Base-by-base conservation (phyloP, 2,113 vertebrate genomes). In the Scomber colias region DNA sequence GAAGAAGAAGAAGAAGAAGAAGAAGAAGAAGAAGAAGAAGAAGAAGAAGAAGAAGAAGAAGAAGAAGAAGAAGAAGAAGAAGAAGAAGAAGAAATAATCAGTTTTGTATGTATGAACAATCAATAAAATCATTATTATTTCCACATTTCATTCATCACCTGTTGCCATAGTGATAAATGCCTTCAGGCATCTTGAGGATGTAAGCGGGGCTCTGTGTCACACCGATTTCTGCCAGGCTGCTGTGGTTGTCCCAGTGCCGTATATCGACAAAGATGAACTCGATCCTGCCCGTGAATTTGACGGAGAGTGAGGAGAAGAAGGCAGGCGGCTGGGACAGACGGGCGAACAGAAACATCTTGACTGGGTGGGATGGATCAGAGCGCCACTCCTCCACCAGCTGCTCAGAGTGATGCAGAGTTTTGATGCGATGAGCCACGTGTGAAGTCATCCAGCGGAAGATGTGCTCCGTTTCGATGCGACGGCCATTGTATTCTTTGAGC, bases 381-480 rank as follows among this genome's bases (percentile, higher is more conserved):
- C 94, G 96, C 98, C 98, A 99, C 76, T 99, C 98, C 70, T 97
- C 96, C 87, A 88, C 93, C 44, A 99, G 84, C 46, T 96, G 96
- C 50, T 97, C 93, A 0, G 96, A 95, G 12, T 71, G 91, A 72
- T 93, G 95, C 75, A 99, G 94, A 4, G 97, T 99, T 93, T 98
- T 98, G 90, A 99, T 96, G 30, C 97, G 96, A 48, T 97, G 96
- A 49, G 98, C 97, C 31, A 97, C 96, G 0, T 98, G 97, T 2
- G 97, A 96, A 4, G 97, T 98, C 95, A 99, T 98, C 98, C 98
- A 99, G 82, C 97, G 97, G 87, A 99, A 99, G 87, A 99, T 97
- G 88, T 97, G 96, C 55, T 99, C 97, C 0, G 95, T 96, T 79
- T 98, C 97, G 0, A 96, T 92, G 77, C 71, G 96, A 19, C 83